These are phyloP conservation scores for Leucophenga montana DNA, from an alignment of 2,888 invertebrate genomes.

Conservation along the genomic window DNA sequence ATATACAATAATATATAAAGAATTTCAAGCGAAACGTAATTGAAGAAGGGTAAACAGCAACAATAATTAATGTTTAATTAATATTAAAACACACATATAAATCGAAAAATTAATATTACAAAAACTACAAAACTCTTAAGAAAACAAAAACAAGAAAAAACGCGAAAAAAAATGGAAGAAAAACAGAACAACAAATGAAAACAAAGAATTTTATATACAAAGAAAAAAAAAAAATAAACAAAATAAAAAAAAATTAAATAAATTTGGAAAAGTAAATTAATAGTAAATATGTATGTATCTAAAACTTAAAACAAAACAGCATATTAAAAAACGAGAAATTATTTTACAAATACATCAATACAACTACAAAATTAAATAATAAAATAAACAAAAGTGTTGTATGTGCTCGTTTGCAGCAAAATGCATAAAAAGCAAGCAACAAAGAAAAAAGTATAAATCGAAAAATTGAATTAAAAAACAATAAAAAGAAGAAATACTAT, in stretches of 20 bases:
- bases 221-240: not conserved
- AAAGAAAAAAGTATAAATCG: too few species aligned
- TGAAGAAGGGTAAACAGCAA: slow-evolving; percentile 22
- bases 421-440: too few species aligned
- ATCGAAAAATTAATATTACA: not conserved
- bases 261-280: not conserved
- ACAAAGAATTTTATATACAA: not conserved
- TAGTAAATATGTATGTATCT: not conserved
- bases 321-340: not conserved
- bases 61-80: slow-evolving; percentile 19
- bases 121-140: too few species aligned
- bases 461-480: too few species aligned
- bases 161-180: not conserved
- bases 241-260: not conserved
- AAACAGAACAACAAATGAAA: not conserved
- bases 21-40: slow-evolving; percentile 18
- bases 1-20: slow-evolving; percentile 10
- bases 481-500: too few species aligned
- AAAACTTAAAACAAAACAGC: not conserved
- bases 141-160: too few species aligned
- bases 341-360: too few species aligned
- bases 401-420: too few species aligned
- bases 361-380: too few species aligned
- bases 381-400: too few species aligned
- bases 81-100: not conserved